Percentiles rank a stretch among this genome's conserved stretches.
Evolutionary conservation across 2,888 invertebrate genomes (phyloP).

Genomic region (Falcaria lacertinaria): DNA sequence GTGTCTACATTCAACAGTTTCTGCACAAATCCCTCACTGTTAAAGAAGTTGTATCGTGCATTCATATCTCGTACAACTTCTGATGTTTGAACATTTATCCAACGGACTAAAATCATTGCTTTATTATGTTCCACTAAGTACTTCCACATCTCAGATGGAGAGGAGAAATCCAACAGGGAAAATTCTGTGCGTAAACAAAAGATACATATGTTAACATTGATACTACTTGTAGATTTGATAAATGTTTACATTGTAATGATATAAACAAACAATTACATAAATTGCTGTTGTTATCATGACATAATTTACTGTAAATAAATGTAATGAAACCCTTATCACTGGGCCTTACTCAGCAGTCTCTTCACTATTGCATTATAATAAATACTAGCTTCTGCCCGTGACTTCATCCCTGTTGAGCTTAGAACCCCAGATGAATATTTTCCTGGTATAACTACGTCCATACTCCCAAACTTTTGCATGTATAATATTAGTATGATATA

Average conservation of each 20-base stretch:
- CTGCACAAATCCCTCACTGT: constrained; percentile 61
- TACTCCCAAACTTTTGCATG: too few relatives aligned
- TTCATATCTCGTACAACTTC: constrained; percentile 73
- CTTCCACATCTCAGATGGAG: constrained; percentile 79
- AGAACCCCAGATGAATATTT: too few relatives aligned
- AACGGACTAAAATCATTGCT: constrained; percentile 78
- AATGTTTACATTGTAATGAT: neutral
- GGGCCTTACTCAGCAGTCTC: too few relatives aligned
- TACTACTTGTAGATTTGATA: neutral
- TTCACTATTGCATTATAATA: too few relatives aligned
- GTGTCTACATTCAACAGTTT: constrained; percentile 67
- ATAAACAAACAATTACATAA: too few relatives aligned
- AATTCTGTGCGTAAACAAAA: constrained; percentile 69
- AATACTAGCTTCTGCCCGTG: too few relatives aligned
- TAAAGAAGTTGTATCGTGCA: constrained; percentile 66
- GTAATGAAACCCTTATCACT: too few relatives aligned
- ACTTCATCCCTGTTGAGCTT: too few relatives aligned
- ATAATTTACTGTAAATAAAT: too few relatives aligned
- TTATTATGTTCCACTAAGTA: constrained; percentile 80
- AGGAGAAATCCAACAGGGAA: constrained; percentile 70
- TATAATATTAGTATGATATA: too few relatives aligned
- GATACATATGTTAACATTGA: neutral
- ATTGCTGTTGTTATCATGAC: too few relatives aligned
- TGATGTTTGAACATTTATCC: constrained; percentile 80
- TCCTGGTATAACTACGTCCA: too few relatives aligned